phyloP scores from a whole-genome alignment of 2,797 vertebrate species.

The Neostethus bicornis region DNA sequence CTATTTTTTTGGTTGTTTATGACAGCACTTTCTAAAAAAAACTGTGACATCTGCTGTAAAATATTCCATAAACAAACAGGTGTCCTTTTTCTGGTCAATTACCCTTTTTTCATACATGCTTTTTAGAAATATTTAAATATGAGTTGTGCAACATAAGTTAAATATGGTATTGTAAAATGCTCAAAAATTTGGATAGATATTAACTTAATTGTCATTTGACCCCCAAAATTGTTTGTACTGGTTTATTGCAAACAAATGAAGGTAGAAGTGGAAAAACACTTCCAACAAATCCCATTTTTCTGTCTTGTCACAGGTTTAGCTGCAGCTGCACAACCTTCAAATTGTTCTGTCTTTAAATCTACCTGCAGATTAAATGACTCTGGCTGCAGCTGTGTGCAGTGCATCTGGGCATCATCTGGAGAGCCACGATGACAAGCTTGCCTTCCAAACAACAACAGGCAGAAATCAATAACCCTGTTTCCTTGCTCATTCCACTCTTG shows the following conservation, averaged over 20 bases:
- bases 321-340: constrained; percentile 21
- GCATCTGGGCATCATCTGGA: constrained; percentile 46
- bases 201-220: too few species aligned
- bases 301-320: neutral
- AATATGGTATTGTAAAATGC: too few species aligned
- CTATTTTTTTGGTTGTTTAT: neutral
- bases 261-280: neutral
- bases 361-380: constrained; percentile 38
- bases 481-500: constrained; percentile 37
- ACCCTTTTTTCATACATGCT: too few species aligned
- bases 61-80: neutral
- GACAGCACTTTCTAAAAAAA: neutral
- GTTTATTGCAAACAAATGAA: neutral
- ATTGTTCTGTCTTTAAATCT: constrained; percentile 29
- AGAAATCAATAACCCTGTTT: constrained; percentile 55
- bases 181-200: too few species aligned
- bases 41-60: neutral
- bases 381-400: constrained; percentile 35
- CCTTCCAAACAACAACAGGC: constrained; percentile 55
- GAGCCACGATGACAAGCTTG: constrained; percentile 45
- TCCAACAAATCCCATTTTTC: neutral
- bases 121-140: neutral
- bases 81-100: too few species aligned
- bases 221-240: too few species aligned
- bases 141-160: too few species aligned